A percentile compares a stretch with the other conserved stretches of the same genome.
phyloP scores from a whole-genome alignment of 2,888 invertebrate genomes.

The Amblyteles armatorius region DNA sequence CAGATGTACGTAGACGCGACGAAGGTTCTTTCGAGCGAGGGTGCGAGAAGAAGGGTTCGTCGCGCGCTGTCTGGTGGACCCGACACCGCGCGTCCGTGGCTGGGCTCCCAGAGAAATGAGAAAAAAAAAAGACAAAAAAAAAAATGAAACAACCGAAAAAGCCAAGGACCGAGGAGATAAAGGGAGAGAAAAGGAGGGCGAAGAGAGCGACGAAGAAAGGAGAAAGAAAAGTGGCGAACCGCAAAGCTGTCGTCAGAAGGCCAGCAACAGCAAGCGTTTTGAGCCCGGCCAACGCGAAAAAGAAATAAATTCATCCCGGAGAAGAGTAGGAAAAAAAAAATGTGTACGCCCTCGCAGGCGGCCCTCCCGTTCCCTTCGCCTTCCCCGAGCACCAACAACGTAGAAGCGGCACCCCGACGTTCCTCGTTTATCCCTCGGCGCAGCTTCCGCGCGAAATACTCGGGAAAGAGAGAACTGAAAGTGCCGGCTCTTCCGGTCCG shows the following conservation, averaged over 20 bases:
- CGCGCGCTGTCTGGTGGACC: slow-evolving; percentile 55
- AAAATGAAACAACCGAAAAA: slow-evolving; percentile 32
- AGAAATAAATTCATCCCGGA: slow-evolving; percentile 70
- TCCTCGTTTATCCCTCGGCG: slow-evolving; percentile 68
- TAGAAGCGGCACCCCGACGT: slow-evolving; percentile 45
- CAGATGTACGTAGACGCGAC: slow-evolving; percentile 44
- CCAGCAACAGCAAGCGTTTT: slow-evolving; percentile 62
- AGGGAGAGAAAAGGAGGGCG: slow-evolving; percentile 49
- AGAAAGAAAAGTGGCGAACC: slow-evolving; percentile 64
- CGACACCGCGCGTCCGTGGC: slow-evolving; percentile 34
- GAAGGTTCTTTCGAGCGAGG: slow-evolving; percentile 33
- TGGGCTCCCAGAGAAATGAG: slow-evolving; percentile 54
- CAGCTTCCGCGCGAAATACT: slow-evolving; percentile 66
- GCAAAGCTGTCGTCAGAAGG: slow-evolving; percentile 64
- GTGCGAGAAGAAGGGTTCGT: slow-evolving; percentile 50
- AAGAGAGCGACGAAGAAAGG: slow-evolving; percentile 53
- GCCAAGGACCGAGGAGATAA: slow-evolving; percentile 34
- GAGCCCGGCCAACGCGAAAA: slow-evolving; percentile 60
- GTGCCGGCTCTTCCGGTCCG: slow-evolving; percentile 59
- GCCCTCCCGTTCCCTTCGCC: not conserved
- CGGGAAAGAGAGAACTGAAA: slow-evolving; percentile 56
- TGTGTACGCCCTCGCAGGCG: slow-evolving; percentile 61
- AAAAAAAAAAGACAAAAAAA: not conserved
- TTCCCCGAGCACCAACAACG: slow-evolving; percentile 13
- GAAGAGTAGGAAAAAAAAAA: slow-evolving; percentile 62